Conservation (phyloP, 2,797 vertebrate species). For the Propithecus perrieri region DNA sequence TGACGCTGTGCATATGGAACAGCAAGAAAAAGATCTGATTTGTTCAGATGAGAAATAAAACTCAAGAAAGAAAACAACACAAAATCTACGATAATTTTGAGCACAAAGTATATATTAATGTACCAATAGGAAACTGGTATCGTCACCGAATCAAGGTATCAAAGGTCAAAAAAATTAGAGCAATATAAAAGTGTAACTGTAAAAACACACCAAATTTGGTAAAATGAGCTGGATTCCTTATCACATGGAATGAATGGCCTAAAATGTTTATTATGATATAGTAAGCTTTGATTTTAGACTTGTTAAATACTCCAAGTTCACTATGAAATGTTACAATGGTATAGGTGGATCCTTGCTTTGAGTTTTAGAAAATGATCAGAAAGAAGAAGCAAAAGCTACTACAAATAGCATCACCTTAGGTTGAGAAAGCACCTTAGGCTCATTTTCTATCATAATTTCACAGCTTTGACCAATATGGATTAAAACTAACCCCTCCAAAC, state of each 20-base stretch:
- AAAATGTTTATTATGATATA: conserved; percentile 4
- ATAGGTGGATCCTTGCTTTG: neutral
- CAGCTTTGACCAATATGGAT: neutral
- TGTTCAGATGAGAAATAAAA: conserved; percentile 55
- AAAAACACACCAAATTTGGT: conserved; percentile 20
- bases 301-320: conserved; percentile 19
- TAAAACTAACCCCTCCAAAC: conserved; percentile 20
- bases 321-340: neutral
- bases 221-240: conserved; percentile 14
- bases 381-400: conserved; percentile 5
- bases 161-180: neutral
- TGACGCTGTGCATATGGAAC: neutral
- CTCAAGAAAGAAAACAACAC: neutral
- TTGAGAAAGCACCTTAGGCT: neutral
- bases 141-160: conserved; percentile 9
- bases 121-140: neutral
- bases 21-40: conserved; percentile 5
- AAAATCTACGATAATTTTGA: neutral
- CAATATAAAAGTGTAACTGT: neutral
- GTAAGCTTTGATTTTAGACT: conserved; percentile 4
- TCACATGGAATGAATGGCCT: neutral
- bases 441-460: conserved; percentile 46
- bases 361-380: neutral
- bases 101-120: neutral
- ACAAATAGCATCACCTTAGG: neutral